Evolutionary conservation across 2,113 vertebrate genomes (phyloP).

Genomic region (Sula dactylatra): DNA sequence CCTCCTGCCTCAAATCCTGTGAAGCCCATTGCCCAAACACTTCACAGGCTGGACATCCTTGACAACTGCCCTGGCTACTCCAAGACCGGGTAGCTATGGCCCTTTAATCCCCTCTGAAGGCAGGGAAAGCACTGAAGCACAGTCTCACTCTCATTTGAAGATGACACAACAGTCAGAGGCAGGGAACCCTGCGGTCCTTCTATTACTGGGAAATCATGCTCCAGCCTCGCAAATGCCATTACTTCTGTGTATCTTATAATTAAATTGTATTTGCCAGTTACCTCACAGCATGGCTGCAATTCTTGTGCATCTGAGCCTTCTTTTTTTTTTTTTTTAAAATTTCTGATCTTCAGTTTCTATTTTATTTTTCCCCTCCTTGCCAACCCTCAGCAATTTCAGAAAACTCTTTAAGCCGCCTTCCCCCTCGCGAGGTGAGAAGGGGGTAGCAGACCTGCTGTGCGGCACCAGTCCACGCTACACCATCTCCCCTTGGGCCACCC

Average conservation of each 20-base stretch:
- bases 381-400: neutral
- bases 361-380: neutral
- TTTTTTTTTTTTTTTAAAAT: neutral
- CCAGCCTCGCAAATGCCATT: slow-evolving; percentile 38
- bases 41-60: accelerated
- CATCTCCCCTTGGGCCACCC: neutral
- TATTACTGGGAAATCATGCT: slow-evolving; percentile 35
- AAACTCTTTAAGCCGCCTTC: neutral
- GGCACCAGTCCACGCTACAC: neutral
- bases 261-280: slow-evolving; percentile 73
- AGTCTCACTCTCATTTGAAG: neutral
- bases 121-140: neutral
- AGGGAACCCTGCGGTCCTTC: slow-evolving; percentile 49
- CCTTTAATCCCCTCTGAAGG: neutral
- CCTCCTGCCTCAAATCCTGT: neutral
- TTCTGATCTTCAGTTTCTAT: slow-evolving; percentile 2
- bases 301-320: slow-evolving; percentile 48
- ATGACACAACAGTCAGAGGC: neutral
- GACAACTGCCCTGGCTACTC: neutral
- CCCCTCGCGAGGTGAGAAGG: neutral
- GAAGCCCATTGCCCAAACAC: neutral
- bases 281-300: slow-evolving; percentile 70
- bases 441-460: neutral
- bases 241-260: slow-evolving; percentile 57
- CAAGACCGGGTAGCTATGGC: neutral